Evolutionary conservation across 2,113 vertebrate species (phyloP).

Genomic region (Hepsetus odoe): DNA sequence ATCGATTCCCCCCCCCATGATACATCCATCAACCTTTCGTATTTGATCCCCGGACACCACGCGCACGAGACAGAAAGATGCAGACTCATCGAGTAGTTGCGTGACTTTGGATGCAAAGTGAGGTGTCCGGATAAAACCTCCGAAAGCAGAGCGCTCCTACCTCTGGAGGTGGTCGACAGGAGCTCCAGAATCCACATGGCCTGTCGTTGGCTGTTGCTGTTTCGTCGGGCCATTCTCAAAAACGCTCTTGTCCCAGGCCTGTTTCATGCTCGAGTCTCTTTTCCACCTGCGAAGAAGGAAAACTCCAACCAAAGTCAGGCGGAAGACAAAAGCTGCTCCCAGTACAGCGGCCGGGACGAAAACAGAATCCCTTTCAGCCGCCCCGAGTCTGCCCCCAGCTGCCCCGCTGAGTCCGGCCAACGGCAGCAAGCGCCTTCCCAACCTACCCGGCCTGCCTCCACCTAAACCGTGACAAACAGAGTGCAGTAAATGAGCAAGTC

Average conservation of each 20-base stretch:
- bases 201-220: slow-evolving; percentile 61
- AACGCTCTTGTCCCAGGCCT: slow-evolving; percentile 62
- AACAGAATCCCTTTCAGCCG: slow-evolving; percentile 56
- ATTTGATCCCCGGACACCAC: background rate
- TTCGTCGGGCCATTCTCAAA: slow-evolving; percentile 58
- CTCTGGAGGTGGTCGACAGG: slow-evolving; percentile 63
- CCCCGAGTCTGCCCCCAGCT: slow-evolving; percentile 43
- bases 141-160: slow-evolving; percentile 58
- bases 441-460: slow-evolving; percentile 1
- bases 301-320: slow-evolving; percentile 20
- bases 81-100: no score
- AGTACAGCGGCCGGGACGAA: slow-evolving; percentile 17
- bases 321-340: background rate
- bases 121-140: no score
- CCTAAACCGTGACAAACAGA: slow-evolving; percentile 2
- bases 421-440: slow-evolving; percentile 56
- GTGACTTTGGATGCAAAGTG: no score
- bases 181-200: slow-evolving; percentile 58
- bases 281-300: slow-evolving; percentile 59
- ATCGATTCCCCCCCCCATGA: background rate
- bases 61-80: no score
- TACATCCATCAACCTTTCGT: background rate
- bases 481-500: background rate
- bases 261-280: slow-evolving; percentile 64
- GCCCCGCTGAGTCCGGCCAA: slow-evolving; percentile 57